Percentiles rank a stretch among this genome's conserved stretches.
Conservation (phyloP, 2,888 invertebrate genomes). For the Smittia sp. region DNA sequence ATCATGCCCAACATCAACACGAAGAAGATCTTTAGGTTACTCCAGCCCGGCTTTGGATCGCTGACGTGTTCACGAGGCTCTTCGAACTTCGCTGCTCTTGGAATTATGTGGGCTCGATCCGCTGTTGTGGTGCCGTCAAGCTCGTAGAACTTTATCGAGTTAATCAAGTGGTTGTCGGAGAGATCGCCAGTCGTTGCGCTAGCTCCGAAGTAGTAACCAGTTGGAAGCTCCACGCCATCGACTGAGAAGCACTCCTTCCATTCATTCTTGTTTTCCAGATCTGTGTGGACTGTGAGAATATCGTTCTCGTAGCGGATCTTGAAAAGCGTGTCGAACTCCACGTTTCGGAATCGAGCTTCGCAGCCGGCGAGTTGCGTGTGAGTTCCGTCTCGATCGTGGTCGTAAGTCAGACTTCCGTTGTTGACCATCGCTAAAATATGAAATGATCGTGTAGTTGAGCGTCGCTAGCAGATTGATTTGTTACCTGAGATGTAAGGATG, state of each 20-base stretch:
- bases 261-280: slow-evolving; percentile 84
- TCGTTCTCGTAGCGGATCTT: slow-evolving; percentile 90
- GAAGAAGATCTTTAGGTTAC: slow-evolving; percentile 87
- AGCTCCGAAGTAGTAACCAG: slow-evolving; percentile 91
- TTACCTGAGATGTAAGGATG: slow-evolving; percentile 88
- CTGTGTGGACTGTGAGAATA: slow-evolving; percentile 81
- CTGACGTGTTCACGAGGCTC: slow-evolving; percentile 88
- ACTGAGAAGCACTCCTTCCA: slow-evolving; percentile 95
- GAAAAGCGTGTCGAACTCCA: slow-evolving; percentile 83
- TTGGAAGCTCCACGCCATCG: slow-evolving; percentile 84
- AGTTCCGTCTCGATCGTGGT: slow-evolving; percentile 98
- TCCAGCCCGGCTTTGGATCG: slow-evolving; percentile 82
- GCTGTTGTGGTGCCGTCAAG: slow-evolving; percentile 70
- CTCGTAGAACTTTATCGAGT: slow-evolving; percentile 89
- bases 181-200: slow-evolving; percentile 97
- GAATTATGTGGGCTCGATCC: slow-evolving; percentile 79
- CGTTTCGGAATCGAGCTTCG: slow-evolving; percentile 91
- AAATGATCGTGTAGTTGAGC: too few relatives aligned
- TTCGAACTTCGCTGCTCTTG: slow-evolving; percentile 85
- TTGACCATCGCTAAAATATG: slow-evolving; percentile 93
- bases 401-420: slow-evolving; percentile 92
- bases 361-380: slow-evolving; percentile 97
- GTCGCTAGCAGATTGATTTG: neutral
- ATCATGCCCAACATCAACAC: slow-evolving; percentile 81
- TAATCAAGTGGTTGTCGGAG: slow-evolving; percentile 93